phyloP scores from a whole-genome alignment of 2,113 vertebrate species.

The Tachuris rubrigastra region DNA sequence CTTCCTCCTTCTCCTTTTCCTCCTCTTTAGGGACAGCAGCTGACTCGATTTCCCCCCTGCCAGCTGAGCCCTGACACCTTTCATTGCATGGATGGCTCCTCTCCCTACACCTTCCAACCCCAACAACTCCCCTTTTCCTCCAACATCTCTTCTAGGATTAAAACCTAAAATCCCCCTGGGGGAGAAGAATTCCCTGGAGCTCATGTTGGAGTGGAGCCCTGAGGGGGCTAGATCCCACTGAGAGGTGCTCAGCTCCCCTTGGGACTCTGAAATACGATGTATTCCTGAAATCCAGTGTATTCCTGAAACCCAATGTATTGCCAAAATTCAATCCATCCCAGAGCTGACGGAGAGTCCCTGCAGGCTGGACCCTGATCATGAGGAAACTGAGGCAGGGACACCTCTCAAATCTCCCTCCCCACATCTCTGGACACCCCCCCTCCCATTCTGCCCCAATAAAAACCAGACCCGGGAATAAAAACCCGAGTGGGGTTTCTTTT shows the following conservation, averaged over 20 bases:
- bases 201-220: rapidly evolving
- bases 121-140: background rate
- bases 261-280: rapidly evolving
- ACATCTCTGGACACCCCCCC: background rate
- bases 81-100: rapidly evolving
- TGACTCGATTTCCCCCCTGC: background rate
- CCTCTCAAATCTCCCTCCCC: no score
- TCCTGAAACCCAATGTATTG: no score
- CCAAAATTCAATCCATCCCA: background rate
- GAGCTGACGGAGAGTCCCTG: background rate
- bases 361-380: background rate
- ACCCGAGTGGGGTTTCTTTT: background rate
- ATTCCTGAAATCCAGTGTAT: background rate
- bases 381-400: background rate
- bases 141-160: background rate
- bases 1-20: background rate
- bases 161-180: background rate
- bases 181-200: no score
- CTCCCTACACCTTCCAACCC: background rate
- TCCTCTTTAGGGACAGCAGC: background rate
- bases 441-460: background rate
- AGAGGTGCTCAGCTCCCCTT: background rate
- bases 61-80: background rate
- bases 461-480: background rate
- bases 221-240: background rate